Conservation (phyloP, 2,888 invertebrate species). For the Nomada lathburiana region DNA sequence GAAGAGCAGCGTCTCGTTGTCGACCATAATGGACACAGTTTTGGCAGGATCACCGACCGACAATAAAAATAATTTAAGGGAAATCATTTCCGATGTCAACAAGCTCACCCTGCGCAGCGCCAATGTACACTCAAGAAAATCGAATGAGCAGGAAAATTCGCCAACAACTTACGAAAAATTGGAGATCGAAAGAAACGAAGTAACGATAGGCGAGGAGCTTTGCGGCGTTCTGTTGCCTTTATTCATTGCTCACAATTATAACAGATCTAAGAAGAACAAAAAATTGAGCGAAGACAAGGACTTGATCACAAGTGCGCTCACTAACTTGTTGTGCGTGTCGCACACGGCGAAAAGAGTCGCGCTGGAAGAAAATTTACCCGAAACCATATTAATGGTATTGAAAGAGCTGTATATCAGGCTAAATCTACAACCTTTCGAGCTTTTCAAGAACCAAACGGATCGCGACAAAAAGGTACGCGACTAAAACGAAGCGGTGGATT, state of each 20-base stretch:
- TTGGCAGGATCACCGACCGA: constrained; percentile 34
- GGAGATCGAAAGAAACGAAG: constrained; percentile 8
- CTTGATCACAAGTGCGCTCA: constrained; percentile 83
- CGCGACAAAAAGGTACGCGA: constrained; percentile 82
- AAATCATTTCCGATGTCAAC: constrained; percentile 70
- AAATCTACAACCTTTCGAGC: constrained; percentile 85
- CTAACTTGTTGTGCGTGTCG: constrained; percentile 85
- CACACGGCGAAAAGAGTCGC: constrained; percentile 84
- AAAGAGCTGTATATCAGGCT: constrained; percentile 84
- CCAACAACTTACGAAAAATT: constrained; percentile 5
- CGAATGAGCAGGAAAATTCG: constrained; percentile 44
- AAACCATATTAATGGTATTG: constrained; percentile 83
- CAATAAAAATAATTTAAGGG: constrained; percentile 61
- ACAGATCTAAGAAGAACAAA: constrained; percentile 76
- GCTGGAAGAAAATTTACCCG: constrained; percentile 82
- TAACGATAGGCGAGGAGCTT: constrained; percentile 83
- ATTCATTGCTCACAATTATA: constrained; percentile 83
- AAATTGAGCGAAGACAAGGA: constrained; percentile 82
- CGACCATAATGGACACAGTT: constrained; percentile 71
- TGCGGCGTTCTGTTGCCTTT: constrained; percentile 84
- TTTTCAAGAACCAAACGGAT: constrained; percentile 82
- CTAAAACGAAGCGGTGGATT: no score
- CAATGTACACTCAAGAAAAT: constrained; percentile 49
- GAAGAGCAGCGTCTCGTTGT: constrained; percentile 58
- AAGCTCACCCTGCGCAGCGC: constrained; percentile 69